Evolutionary conservation across 2,113 vertebrate species (phyloP).

Genomic region (Oncorhynchus nerka): DNA sequence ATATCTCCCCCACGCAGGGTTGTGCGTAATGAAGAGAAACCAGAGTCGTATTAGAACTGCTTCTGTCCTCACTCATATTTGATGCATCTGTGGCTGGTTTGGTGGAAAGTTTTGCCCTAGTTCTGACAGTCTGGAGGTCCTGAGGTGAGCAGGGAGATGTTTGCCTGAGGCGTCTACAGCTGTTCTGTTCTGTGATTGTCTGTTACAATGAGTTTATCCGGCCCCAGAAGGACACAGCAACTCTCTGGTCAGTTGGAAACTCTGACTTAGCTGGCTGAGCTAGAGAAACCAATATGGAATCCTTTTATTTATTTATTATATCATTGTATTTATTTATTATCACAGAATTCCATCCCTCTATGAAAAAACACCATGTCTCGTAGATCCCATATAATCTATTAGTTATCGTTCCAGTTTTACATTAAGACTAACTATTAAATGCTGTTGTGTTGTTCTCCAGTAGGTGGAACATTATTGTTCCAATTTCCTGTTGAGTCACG

Average conservation of each 20-base stretch:
- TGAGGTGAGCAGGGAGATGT: conserved; percentile 58
- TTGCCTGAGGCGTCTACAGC: conserved; percentile 66
- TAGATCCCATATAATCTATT: background rate
- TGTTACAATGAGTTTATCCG: conserved; percentile 60
- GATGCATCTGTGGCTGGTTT: conserved; percentile 53
- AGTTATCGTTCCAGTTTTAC: no score
- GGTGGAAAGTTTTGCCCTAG: conserved; percentile 64
- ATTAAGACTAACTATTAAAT: no score
- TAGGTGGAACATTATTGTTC: conserved; percentile 11
- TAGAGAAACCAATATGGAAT: conserved; percentile 35
- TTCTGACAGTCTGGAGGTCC: conserved; percentile 58
- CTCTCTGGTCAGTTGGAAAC: conserved; percentile 62
- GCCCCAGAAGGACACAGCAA: conserved; percentile 53
- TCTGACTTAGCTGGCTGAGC: conserved; percentile 47
- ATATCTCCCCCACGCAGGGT: no score
- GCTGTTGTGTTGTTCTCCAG: conserved; percentile 41
- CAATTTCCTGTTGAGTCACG: conserved; percentile 67
- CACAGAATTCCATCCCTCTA: no score
- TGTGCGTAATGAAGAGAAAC: no score
- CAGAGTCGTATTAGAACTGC: no score
- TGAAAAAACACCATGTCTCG: no score
- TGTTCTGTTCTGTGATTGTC: conserved; percentile 54
- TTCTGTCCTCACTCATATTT: conserved; percentile 64
- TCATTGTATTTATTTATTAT: conserved; percentile 10
- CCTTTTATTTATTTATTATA: conserved; percentile 1